Evolutionary conservation across 2,113 vertebrate genomes (phyloP).

Genomic region (Pluvialis apricaria): DNA sequence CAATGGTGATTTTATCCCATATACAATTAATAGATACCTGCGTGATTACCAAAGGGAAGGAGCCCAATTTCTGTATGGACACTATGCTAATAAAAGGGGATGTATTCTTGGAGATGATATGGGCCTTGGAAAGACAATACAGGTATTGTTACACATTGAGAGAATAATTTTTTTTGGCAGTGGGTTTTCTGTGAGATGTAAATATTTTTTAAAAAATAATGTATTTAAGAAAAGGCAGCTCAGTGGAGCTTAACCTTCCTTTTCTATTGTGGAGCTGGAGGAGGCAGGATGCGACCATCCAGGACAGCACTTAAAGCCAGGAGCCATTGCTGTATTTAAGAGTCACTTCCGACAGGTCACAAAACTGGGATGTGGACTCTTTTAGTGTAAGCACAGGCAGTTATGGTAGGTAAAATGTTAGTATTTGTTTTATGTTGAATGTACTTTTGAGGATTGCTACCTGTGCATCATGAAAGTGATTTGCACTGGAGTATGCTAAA

Average conservation of each 20-base stretch:
- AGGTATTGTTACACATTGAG: slow-evolving; percentile 73
- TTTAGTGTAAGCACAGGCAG: background rate
- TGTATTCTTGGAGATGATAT: slow-evolving; percentile 97
- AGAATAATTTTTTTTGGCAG: background rate
- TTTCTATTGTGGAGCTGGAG: background rate
- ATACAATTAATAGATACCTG: slow-evolving; percentile 94
- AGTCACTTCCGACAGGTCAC: background rate
- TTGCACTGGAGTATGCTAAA: background rate
- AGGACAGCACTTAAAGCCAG: too few species aligned
- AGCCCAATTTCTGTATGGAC: slow-evolving; percentile 84
- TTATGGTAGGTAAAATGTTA: background rate
- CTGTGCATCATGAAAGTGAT: background rate
- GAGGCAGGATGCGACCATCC: background rate
- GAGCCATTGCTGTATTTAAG: background rate
- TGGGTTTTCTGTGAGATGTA: background rate
- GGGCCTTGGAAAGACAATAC: slow-evolving; percentile 97
- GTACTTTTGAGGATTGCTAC: background rate
- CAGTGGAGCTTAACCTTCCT: background rate
- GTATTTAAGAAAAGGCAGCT: background rate
- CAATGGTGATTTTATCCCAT: slow-evolving; percentile 80
- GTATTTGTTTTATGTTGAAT: background rate
- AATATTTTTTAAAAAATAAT: background rate
- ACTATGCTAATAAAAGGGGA: slow-evolving; percentile 79
- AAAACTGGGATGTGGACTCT: background rate
- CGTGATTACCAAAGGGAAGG: slow-evolving; percentile 95